Percentiles rank a stretch among this genome's conserved stretches.
Conservation (phyloP, 2,888 invertebrate species). For the Boloria euphrosyne region DNA sequence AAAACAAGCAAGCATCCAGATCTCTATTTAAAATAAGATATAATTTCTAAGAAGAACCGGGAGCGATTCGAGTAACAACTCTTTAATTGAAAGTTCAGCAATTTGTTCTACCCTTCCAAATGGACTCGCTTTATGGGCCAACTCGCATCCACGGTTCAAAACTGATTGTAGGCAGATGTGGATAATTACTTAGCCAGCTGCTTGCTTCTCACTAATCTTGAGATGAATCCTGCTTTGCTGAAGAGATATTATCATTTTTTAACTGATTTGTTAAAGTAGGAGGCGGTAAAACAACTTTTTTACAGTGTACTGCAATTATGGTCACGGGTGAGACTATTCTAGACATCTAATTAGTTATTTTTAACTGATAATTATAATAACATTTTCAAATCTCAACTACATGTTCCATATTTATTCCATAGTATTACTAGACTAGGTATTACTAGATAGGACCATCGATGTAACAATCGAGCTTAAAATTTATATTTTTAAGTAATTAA, state of each 20-base stretch:
- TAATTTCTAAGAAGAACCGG: conserved; percentile 70
- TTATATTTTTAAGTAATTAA: no score
- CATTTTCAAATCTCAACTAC: no score
- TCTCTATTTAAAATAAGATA: conserved; percentile 75
- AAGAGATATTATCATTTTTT: conserved; percentile 20
- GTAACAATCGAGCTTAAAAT: no score
- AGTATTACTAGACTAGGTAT: no score
- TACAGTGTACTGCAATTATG: no score
- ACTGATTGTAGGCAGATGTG: conserved; percentile 81
- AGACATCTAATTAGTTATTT: no score
- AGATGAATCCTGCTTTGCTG: conserved; percentile 58
- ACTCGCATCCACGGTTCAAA: conserved; percentile 78
- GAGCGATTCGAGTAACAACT: conserved; percentile 81
- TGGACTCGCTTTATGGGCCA: conserved; percentile 66
- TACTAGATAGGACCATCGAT: no score
- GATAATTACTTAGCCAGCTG: conserved; percentile 79
- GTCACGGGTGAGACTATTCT: no score
- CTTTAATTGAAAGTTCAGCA: conserved; percentile 83
- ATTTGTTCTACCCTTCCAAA: conserved; percentile 80
- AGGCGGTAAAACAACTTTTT: not conserved
- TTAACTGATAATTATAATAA: no score
- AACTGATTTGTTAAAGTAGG: conserved; percentile 2
- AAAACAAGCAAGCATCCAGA: conserved; percentile 70
- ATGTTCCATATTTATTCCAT: no score
- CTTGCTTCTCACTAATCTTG: conserved; percentile 66